phyloP scores from a whole-genome alignment of 2,113 vertebrate species.

The Columbina picui region DNA sequence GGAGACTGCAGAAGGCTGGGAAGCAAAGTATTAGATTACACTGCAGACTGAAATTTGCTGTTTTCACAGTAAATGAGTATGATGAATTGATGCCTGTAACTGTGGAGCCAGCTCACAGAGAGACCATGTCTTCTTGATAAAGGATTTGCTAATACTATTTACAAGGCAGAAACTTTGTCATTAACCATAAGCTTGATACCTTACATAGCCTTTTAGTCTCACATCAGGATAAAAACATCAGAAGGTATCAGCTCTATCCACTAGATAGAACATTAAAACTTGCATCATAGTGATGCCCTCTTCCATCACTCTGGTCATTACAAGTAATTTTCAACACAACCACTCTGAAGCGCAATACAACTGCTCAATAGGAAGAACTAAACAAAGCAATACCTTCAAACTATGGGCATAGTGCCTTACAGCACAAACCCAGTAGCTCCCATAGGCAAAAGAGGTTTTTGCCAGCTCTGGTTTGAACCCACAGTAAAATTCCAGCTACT shows the following conservation, averaged over 20 bases:
- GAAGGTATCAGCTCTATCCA: background rate
- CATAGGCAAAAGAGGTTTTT: background rate
- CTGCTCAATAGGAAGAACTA: background rate
- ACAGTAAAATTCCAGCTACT: background rate
- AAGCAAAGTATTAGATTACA: conserved; percentile 2
- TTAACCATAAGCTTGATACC: background rate
- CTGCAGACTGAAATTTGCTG: background rate
- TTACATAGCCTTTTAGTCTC: background rate
- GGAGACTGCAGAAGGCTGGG: background rate
- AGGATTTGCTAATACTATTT: conserved; percentile 18
- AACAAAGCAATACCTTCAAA: background rate
- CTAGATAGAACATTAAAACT: background rate
- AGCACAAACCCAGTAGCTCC: background rate
- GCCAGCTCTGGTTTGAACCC: background rate
- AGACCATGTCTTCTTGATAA: background rate
- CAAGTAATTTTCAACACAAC: background rate
- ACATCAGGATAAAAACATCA: background rate
- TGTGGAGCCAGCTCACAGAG: conserved; percentile 15
- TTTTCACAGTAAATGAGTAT: conserved; percentile 33
- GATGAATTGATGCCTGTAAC: conserved; percentile 26
- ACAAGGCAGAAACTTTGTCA: background rate
- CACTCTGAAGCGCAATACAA: background rate
- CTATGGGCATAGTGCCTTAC: background rate
- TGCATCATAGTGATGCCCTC: background rate
- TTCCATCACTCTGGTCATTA: background rate